phyloP scores from a whole-genome alignment of 2,797 vertebrate genomes.

The Aldrovandia affinis region DNA sequence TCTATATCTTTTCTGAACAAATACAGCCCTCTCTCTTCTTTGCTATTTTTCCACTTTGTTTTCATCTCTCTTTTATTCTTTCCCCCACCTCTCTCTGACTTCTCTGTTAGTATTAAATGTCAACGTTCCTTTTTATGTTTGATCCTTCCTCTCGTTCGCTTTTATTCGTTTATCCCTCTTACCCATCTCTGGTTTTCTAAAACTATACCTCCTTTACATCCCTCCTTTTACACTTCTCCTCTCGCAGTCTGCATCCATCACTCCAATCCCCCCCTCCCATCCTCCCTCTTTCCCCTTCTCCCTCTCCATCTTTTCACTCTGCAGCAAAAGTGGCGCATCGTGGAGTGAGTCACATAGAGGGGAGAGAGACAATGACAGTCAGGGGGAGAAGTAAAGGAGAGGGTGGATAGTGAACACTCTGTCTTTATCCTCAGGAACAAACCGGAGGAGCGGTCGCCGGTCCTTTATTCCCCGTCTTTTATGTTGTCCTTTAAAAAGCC shows the following conservation, averaged over 20 bases:
- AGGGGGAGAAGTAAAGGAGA: conserved; percentile 35
- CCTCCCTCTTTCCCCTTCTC: conserved; percentile 30
- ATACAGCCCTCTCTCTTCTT: conserved; percentile 14
- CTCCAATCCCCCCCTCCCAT: conserved; percentile 48
- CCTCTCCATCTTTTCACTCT: conserved; percentile 69
- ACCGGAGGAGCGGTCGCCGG: background rate
- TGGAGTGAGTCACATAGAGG: conserved; percentile 66
- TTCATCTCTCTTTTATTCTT: conserved; percentile 17
- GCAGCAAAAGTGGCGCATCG: conserved; percentile 79
- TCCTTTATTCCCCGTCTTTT: background rate
- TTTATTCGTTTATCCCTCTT: conserved; percentile 46
- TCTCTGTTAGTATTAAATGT: background rate
- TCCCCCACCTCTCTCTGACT: conserved; percentile 40
- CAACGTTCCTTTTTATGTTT: background rate
- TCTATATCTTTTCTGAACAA: conserved; percentile 32
- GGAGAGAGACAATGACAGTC: conserved; percentile 41
- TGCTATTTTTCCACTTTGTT: background rate
- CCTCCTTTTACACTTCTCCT: conserved; percentile 15
- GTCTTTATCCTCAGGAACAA: background rate
- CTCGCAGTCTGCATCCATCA: conserved; percentile 45
- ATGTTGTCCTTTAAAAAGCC: background rate
- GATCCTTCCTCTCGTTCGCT: background rate
- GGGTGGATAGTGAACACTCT: conserved; percentile 34
- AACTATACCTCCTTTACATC: background rate
- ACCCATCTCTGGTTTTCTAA: conserved; percentile 29